Percentiles rank a stretch among this genome's conserved stretches.
phyloP scores from a whole-genome alignment of 1,140 invertebrate genomes.

The Cotesia typhae region DNA sequence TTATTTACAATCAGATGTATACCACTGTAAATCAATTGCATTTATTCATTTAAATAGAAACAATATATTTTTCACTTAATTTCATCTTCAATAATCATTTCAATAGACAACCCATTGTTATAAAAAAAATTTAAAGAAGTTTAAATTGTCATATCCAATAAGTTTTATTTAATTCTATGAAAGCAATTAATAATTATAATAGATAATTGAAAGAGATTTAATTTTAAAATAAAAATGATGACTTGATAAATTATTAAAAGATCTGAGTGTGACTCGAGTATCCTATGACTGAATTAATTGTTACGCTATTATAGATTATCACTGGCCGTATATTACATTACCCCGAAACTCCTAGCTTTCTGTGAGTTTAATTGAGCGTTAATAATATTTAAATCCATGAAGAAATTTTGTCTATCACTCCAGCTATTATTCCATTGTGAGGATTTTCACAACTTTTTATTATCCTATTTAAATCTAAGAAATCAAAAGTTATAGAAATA shows the following conservation, averaged over 20 bases:
- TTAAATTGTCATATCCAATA: neutral
- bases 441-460: neutral
- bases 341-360: slow-evolving; percentile 40
- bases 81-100: slow-evolving; percentile 1
- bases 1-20: neutral
- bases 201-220: neutral
- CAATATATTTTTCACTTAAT: slow-evolving; percentile 39
- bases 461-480: neutral
- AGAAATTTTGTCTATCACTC: slow-evolving; percentile 37
- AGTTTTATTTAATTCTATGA: neutral
- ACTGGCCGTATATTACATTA: slow-evolving; percentile 34
- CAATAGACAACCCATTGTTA: no score
- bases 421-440: slow-evolving; percentile 42
- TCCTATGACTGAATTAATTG: slow-evolving; percentile 51
- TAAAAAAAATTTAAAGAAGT: no score
- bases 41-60: slow-evolving; percentile 29
- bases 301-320: slow-evolving; percentile 47
- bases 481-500: neutral
- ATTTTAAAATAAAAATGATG: neutral
- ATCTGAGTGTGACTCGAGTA: slow-evolving; percentile 25
- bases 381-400: slow-evolving; percentile 51
- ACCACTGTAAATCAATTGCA: slow-evolving; percentile 20
- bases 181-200: neutral
- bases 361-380: slow-evolving; percentile 54
- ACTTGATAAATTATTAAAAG: slow-evolving; percentile 6